phyloP scores from a whole-genome alignment of 2,797 vertebrate species.

The Thamnophis elegans region DNA sequence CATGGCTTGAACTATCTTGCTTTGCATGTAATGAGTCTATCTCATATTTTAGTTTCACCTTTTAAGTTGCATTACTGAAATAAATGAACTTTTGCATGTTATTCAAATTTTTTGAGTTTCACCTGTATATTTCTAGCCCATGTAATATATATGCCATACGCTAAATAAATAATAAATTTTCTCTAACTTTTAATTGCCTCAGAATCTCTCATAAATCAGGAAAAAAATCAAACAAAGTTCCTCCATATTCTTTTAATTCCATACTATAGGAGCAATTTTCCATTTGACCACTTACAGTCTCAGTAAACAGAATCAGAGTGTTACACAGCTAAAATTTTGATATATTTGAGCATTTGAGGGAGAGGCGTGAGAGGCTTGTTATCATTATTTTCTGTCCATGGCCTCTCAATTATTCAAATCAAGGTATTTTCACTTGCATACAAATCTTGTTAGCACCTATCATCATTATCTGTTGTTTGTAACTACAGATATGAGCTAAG shows the following conservation, averaged over 20 bases:
- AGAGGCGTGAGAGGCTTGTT: neutral
- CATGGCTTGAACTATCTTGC: no score
- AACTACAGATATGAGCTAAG: neutral
- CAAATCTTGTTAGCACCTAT: neutral
- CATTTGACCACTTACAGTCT: neutral
- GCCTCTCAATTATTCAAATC: neutral
- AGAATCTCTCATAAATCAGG: neutral
- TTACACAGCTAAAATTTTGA: neutral
- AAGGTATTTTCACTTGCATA: neutral
- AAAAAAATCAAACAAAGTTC: neutral
- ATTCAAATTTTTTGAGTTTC: no score
- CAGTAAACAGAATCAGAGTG: neutral
- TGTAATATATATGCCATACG: no score
- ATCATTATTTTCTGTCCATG: neutral
- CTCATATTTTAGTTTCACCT: no score
- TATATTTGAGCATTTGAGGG: neutral
- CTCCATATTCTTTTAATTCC: neutral
- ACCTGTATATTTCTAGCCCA: no score
- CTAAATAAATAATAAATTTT: no score
- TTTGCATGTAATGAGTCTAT: no score
- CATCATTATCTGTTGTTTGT: neutral
- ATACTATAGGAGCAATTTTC: neutral
- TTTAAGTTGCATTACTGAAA: no score
- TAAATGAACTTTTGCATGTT: no score
- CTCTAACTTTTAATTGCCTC: neutral